These are phyloP conservation scores for Halichoeres trimaculatus DNA, from an alignment of 2,113 vertebrate genomes.

Conservation along the genomic window DNA sequence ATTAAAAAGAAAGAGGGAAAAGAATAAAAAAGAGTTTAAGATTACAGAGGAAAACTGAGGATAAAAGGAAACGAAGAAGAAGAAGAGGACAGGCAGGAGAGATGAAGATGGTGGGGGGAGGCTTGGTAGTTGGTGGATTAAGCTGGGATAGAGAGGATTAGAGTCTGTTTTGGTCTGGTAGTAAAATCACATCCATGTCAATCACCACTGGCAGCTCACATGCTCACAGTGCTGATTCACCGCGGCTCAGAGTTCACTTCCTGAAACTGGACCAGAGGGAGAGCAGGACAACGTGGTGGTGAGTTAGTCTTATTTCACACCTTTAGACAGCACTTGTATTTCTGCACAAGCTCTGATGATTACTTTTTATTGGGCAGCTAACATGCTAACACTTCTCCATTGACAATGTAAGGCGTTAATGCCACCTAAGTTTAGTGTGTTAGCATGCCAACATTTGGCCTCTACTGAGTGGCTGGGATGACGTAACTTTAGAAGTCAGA, in stretches of 20 bases:
- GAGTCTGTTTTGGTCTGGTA: constrained; percentile 60
- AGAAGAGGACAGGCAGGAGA: neutral
- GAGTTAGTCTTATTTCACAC: neutral
- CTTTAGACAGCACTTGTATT: neutral
- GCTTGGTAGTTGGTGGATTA: constrained; percentile 68
- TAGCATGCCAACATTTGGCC: too few species aligned
- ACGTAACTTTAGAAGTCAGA: too few species aligned
- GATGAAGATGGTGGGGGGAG: neutral
- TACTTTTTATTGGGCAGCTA: neutral
- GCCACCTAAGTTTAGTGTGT: too few species aligned
- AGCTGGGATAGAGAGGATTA: constrained; percentile 74
- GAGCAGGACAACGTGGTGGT: constrained; percentile 3
- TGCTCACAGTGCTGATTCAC: constrained; percentile 24
- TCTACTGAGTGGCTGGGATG: too few species aligned
- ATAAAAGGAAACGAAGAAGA: neutral
- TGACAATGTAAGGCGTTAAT: too few species aligned
- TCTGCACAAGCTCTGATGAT: neutral
- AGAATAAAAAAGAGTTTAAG: neutral
- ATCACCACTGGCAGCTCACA: constrained; percentile 35
- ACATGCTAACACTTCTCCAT: too few species aligned
- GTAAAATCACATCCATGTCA: constrained; percentile 68
- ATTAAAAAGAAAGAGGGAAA: neutral
- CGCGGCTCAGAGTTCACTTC: constrained; percentile 12
- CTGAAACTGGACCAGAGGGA: constrained; percentile 1
- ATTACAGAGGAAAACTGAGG: constrained; percentile 9